phyloP scores from a whole-genome alignment of 1,140 invertebrate species.

The Mya arenaria region DNA sequence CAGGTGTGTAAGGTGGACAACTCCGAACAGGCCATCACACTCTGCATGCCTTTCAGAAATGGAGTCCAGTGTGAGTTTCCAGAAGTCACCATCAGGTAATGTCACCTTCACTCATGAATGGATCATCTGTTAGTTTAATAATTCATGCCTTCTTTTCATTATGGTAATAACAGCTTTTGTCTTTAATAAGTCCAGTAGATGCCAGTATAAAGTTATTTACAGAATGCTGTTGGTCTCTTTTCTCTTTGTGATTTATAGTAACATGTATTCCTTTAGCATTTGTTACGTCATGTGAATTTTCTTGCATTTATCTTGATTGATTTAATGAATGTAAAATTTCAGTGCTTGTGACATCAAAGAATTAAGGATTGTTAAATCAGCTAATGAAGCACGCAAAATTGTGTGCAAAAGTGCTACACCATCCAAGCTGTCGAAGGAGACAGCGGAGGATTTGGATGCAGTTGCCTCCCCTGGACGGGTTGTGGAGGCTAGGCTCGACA shows the following conservation, averaged over 20 bases:
- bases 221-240: background rate
- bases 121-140: background rate
- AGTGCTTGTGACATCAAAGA: conserved; percentile 85
- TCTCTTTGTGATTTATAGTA: background rate
- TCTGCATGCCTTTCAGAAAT: conserved; percentile 90
- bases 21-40: conserved; percentile 85
- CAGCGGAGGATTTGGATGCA: conserved; percentile 54
- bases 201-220: background rate
- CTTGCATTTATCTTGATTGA: background rate
- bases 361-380: conserved; percentile 85
- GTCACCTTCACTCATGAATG: background rate
- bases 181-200: background rate
- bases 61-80: conserved; percentile 86
- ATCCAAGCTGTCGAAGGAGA: conserved; percentile 69
- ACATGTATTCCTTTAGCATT: background rate
- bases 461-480: conserved; percentile 71
- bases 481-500: conserved; percentile 43
- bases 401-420: conserved; percentile 66
- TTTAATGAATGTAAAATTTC: conserved; percentile 77
- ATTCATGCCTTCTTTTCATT: background rate
- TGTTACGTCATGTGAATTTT: background rate
- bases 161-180: background rate
- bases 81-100: conserved; percentile 83
- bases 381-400: conserved; percentile 82
- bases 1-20: conserved; percentile 89